Evolutionary conservation across 1,140 invertebrate species (phyloP).

Genomic region (Drosophila kurseongensis): DNA sequence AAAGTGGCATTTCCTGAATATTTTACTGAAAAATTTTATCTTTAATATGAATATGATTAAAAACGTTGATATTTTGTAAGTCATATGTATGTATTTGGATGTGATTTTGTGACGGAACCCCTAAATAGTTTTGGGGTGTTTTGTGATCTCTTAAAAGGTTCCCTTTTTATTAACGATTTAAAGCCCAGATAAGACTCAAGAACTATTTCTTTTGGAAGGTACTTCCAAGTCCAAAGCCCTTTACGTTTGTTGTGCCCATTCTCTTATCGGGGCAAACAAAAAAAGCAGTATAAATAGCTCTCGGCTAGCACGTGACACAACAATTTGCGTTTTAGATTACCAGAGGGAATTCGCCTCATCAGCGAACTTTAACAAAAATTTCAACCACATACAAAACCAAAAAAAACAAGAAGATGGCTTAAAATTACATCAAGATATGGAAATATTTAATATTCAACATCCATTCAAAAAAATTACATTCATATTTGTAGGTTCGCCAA

Average conservation of each 20-base stretch:
- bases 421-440: conserved; percentile 60
- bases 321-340: conserved; percentile 59
- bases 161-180: too few species aligned
- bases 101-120: too few species aligned
- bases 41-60: too few species aligned
- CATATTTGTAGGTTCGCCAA: conserved; percentile 22
- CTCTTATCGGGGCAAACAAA: conserved; percentile 25
- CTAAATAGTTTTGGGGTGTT: too few species aligned
- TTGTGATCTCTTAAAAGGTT: too few species aligned
- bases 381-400: background rate
- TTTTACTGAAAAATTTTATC: too few species aligned
- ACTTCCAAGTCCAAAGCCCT: background rate
- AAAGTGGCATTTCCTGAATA: too few species aligned
- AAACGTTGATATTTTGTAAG: too few species aligned
- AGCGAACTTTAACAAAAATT: background rate
- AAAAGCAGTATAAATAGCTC: conserved; percentile 48
- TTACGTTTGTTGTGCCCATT: conserved; percentile 2
- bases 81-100: too few species aligned
- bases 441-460: conserved; percentile 64
- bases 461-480: conserved; percentile 52
- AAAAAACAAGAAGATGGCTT: background rate
- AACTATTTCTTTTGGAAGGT: too few species aligned
- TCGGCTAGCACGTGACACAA: conserved; percentile 54
- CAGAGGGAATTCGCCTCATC: conserved; percentile 25
- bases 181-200: too few species aligned